Evolutionary conservation across 1,140 invertebrate genomes (phyloP), one percentile per base, ranked within the genome.

Genomic region (Formica selysi): DNA sequence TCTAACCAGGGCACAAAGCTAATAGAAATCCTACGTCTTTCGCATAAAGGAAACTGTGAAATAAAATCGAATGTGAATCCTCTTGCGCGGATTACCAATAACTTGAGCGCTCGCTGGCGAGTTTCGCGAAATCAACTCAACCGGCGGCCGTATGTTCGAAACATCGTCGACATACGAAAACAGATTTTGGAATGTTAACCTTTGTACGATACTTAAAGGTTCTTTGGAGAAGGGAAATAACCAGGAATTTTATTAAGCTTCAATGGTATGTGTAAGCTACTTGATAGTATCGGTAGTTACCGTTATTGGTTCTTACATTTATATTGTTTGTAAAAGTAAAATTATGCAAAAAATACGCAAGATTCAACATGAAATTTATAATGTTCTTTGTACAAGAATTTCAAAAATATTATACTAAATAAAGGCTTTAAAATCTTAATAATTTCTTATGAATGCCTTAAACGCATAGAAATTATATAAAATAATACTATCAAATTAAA

Each of bases 31-130:
- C 91, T 91, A 90, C 89, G 89, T 90, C 89, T 90, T 86, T 91
- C 91, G 91, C 86, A 92, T 92, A 92, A 91, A 92, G 91, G 89
- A 92, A 91, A 91, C 89, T 78, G 87, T 91, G 86, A 92, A 92
- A 92, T 92, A 92, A 92, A 92, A 92, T 92, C 91, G 89, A 92
- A 92, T 90, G 90, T 90, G 91, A 76, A 89, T 90, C 89, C 89
- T 87, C 78, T 92, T 88, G 85, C 85, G 88, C 85, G 87, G 91
- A 91, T 91, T 91, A 91, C 88, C 91, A 86, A 91, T 91, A 91
- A 90, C 79, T 91, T 84, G 86, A 84, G 62, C 70, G 62, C 76
- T 80, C 90, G 76, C 86, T 79, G 61, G 74, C 76, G 67, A 87
- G 73, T 76, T 83, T 80, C 61, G 86, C 51, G 89, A 86, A 90